Conservation (phyloP, 1,140 invertebrate species). For the Drosophila kikkawai region DNA sequence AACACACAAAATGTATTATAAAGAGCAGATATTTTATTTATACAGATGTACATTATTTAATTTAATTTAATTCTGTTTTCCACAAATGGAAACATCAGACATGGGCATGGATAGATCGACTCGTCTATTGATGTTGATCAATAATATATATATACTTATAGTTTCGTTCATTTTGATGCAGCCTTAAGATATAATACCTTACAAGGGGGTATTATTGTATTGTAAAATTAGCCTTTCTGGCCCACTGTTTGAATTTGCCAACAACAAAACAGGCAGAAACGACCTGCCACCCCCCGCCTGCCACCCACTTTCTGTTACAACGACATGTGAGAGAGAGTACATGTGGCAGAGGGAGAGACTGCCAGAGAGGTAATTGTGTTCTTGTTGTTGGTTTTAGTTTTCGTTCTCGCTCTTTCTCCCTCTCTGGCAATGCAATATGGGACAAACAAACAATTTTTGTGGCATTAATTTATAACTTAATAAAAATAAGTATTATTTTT, state of each 20-base stretch:
- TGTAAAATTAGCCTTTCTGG: no score
- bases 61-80: no score
- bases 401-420: slow-evolving; percentile 8
- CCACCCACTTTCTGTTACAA: slow-evolving; percentile 34
- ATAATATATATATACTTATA: no score
- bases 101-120: no score
- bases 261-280: slow-evolving; percentile 17
- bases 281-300: not conserved
- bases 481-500: no score
- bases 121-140: no score
- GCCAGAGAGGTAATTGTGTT: not conserved
- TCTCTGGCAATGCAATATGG: not conserved
- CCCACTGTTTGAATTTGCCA: slow-evolving; percentile 38
- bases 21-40: not conserved
- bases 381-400: slow-evolving; percentile 6
- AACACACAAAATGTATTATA: not conserved
- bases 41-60: no score
- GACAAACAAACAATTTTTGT: no score
- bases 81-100: no score
- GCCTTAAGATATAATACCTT: no score
- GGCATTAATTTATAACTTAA: no score
- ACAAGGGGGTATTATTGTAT: no score
- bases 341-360: not conserved
- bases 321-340: not conserved
- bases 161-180: not conserved